These are phyloP conservation scores for Lathronympha strigana DNA, from an alignment of 2,888 invertebrate genomes.

Conservation along the genomic window DNA sequence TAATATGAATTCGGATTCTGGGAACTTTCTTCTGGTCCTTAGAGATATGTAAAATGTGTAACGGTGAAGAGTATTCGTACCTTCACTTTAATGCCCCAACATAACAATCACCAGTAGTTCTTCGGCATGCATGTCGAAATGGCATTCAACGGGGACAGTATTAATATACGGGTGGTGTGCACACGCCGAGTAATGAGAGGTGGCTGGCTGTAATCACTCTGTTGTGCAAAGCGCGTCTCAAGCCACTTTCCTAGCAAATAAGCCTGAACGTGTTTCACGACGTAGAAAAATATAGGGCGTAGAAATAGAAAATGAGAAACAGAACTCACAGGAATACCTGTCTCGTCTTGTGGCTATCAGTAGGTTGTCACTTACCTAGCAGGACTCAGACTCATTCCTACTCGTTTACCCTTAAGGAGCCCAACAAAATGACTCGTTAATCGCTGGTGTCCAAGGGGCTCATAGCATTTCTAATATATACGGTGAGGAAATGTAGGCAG, in stretches of 20 bases:
- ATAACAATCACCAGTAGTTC: conserved; percentile 25
- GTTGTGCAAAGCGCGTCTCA: conserved; percentile 63
- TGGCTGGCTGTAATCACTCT: conserved; percentile 33
- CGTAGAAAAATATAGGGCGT: not conserved
- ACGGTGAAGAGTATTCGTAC: not conserved
- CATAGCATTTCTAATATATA: too few relatives aligned
- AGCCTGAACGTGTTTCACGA: conserved; percentile 40
- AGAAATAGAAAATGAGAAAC: not conserved
- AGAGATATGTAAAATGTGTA: not conserved
- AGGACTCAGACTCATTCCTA: too few relatives aligned
- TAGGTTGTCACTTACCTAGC: too few relatives aligned
- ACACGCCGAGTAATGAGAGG: conserved; percentile 52
- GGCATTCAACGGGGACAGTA: conserved; percentile 48
- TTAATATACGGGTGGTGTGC: conserved; percentile 54
- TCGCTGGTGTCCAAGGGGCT: too few relatives aligned
- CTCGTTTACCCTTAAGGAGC: too few relatives aligned
- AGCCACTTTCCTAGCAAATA: conserved; percentile 51
- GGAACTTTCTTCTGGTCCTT: not conserved
- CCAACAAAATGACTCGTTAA: too few relatives aligned
- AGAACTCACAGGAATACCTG: too few relatives aligned
- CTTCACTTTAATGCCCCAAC: conserved; percentile 6
- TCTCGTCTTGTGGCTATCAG: too few relatives aligned
- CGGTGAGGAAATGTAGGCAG: too few relatives aligned
- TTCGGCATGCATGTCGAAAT: conserved; percentile 35
- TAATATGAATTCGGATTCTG: not conserved